A percentile compares a stretch with the other conserved stretches of the same genome.
Evolutionary conservation across 1,140 invertebrate genomes (phyloP).

Genomic region (Microvelia longipes): DNA sequence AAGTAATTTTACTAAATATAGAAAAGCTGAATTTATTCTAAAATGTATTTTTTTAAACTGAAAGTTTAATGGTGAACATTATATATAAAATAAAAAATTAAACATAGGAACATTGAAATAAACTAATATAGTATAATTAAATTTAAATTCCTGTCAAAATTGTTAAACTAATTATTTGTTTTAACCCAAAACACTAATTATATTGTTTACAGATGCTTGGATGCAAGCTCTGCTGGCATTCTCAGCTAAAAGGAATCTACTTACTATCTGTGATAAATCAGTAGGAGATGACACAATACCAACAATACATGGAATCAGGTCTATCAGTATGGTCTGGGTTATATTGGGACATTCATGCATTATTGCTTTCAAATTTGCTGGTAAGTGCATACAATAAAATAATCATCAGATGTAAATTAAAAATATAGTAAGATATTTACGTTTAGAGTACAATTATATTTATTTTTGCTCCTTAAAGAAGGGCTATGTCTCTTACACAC

Average conservation of each 20-base stretch:
- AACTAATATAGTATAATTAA: no score
- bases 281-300: constrained; percentile 67
- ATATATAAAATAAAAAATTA: no score
- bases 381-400: constrained; percentile 21
- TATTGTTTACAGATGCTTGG: constrained; percentile 35
- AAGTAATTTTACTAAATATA: no score
- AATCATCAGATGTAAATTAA: not conserved
- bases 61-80: no score
- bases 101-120: no score
- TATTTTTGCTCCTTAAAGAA: not conserved
- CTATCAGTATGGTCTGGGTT: constrained; percentile 83
- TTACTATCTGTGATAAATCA: constrained; percentile 56
- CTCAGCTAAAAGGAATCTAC: constrained; percentile 54
- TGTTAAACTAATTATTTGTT: no score
- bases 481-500: no score
- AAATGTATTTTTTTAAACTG: no score
- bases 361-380: constrained; percentile 64
- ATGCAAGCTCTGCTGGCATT: constrained; percentile 61
- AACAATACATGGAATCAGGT: constrained; percentile 62
- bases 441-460: not conserved
- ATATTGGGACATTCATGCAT: constrained; percentile 80
- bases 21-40: no score
- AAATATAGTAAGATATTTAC: not conserved
- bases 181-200: not conserved
- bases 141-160: no score